Base-by-base conservation (phyloP, 1,140 invertebrate species). In the Temnothorax curvispinosus region DNA sequence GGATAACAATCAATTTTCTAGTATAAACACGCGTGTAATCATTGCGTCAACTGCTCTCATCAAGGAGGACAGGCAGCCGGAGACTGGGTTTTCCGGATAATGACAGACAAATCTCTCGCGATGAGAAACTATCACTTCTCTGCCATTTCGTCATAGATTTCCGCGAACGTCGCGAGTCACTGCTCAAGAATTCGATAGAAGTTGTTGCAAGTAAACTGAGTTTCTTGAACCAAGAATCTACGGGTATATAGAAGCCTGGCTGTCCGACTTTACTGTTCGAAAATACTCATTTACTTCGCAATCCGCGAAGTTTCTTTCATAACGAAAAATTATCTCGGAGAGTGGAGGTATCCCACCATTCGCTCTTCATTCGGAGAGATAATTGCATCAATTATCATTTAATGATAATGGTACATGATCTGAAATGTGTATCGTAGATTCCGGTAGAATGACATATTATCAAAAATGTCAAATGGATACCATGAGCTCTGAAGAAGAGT, bases 101-200 rank as follows among this genome's bases (percentile, higher is more conserved):
- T 18, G 8, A 38, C 18, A 35, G 54, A 71, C 38, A 50, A 69
- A 64, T 18, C 62, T 80, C 47, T 58, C 47, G 72, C 27, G 60
- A 38, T 77, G 75, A 89, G 74, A 74, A 88, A 89, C 41, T 44
- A 89, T 50, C 52, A 72, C 74, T 72, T 71, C 50, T 74, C 27
- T 69, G 64, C 60, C 41, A 90, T 90, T 90, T 90, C 89, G 58
- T 88, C 86, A 90, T 52, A 67, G 76, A 77, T 52, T 90, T 88
- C 89, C 88, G 88, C 56, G 75, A 90, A 41, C 85, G 71, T 84
- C 50, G 47, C 88, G 44, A 90, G 64, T 90, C 89, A 90, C 69
- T 87, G 88, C 75, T 44, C 60, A 89, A 88, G 88, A 88, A 90
- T 88, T 85, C 67, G 76, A 85, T 47, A 50, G 76, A 78, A 65